Percentiles rank a stretch among this genome's conserved stretches.
These are phyloP conservation scores for Atrichornis clamosus DNA, from an alignment of 2,113 vertebrate genomes.

Conservation along the genomic window DNA sequence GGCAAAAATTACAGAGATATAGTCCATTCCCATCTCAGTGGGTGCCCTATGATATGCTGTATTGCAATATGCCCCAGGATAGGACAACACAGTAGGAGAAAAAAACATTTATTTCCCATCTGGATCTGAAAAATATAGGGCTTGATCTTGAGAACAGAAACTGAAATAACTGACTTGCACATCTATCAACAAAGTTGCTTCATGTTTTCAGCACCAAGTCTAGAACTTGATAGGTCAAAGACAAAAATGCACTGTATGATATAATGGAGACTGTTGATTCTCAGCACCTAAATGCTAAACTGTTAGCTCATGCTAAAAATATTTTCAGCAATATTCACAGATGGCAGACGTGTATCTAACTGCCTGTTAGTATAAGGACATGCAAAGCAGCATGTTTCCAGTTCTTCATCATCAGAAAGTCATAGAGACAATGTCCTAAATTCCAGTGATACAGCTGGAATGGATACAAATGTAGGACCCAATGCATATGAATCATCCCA, in stretches of 20 bases:
- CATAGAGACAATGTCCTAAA: not conserved
- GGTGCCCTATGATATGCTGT: not conserved
- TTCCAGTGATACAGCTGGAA: not conserved
- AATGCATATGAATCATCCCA: not conserved
- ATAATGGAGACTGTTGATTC: not conserved
- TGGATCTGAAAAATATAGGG: not conserved
- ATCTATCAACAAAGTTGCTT: not conserved
- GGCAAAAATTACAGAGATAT: not conserved
- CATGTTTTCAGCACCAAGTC: not conserved
- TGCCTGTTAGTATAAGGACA: not conserved
- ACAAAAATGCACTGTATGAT: not conserved
- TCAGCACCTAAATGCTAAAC: not conserved
- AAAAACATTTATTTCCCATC: not conserved
- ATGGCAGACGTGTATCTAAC: not conserved
- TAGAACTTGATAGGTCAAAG: not conserved
- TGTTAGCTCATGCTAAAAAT: not conserved
- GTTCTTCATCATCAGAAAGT: not conserved
- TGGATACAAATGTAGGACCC: not conserved
- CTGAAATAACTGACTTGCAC: not conserved
- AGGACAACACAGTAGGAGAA: not conserved
- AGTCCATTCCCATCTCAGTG: not conserved
- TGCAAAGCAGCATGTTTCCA: not conserved
- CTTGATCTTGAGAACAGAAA: not conserved
- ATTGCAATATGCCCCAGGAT: not conserved
- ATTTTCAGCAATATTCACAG: not conserved